Base-by-base conservation (phyloP, 2,113 vertebrate species). In the Aleadryas rufinucha region DNA sequence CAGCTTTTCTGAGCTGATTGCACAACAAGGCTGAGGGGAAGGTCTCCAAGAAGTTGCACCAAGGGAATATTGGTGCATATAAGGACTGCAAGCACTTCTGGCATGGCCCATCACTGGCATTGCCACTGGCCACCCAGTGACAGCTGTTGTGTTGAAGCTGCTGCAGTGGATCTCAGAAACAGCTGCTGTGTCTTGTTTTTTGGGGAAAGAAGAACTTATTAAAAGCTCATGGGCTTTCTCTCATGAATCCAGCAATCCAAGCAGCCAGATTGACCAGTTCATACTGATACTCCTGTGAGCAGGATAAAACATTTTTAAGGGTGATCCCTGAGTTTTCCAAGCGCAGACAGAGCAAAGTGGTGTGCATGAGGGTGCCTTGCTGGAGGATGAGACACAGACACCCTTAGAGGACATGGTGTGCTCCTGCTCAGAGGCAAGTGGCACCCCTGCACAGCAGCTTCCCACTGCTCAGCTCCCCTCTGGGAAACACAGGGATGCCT, bases 121-220 rank as follows among this genome's bases (percentile, higher is more conserved):
- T 69, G 54, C 61, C 14, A 33, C 18, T 0, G 0, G 27, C 33
- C 16, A 4, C 41, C 16, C 53, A 28, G 61, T 1, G 2, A 42
- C 9, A n/a, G 17, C 31, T 56, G 27, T 11, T 56, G 24, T 52
- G 14, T 20, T 42, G 59, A 26, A 60, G 37, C n/a, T 84, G n/a
- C 54, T 49, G 52, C 37, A 84, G 22, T 42, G 17, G 42, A 89
- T 11, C 28, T 72, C 68, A 80, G 76, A 70, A 47, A 31, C 49
- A 60, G 52, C 37, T 18, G 24, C 10, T 31, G 5, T 52, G 16
- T 24, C n/a, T 64, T 1, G 1, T 31, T 33, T 83, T 49, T 69
- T n/a, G 31, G n/a, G n/a, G 59, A 27, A 80, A 65, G 28, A 44
- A 61, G 31, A 50, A 27, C 19, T 81, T 49, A 30, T 30, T 61